Evolutionary conservation across 2,113 vertebrate species (phyloP).

Genomic region (Nothoprocta perdicaria): DNA sequence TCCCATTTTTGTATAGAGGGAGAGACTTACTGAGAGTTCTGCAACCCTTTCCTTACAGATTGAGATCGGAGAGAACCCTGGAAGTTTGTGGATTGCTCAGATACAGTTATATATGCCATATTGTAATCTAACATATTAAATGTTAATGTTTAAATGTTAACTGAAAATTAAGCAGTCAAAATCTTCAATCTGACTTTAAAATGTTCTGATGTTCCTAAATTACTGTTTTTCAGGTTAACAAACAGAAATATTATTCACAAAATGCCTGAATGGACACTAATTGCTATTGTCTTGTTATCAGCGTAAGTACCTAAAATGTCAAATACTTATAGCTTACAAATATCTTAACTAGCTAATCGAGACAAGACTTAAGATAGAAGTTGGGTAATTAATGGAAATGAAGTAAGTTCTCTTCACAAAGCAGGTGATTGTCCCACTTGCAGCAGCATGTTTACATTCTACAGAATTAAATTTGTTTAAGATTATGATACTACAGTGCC

Average conservation of each 20-base stretch:
- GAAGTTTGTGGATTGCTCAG: not conserved
- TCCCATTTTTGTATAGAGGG: not conserved
- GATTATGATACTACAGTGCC: not conserved
- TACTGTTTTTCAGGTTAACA: conserved; percentile 79
- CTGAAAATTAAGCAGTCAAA: not conserved
- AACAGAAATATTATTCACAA: conserved; percentile 85
- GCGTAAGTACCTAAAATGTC: conserved; percentile 77
- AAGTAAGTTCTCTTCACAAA: not conserved
- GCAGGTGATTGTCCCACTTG: not conserved
- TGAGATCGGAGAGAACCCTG: not conserved
- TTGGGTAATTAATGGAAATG: not conserved
- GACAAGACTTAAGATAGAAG: not conserved
- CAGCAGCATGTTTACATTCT: not conserved
- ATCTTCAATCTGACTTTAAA: not conserved
- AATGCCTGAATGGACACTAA: conserved; percentile 82
- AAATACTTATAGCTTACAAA: not conserved
- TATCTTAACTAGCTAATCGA: not conserved
- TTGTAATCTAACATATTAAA: not conserved
- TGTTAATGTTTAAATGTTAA: not conserved
- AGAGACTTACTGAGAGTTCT: not conserved
- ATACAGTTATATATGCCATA: not conserved
- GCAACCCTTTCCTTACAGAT: not conserved
- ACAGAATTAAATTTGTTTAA: not conserved
- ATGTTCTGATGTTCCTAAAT: not conserved
- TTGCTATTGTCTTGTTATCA: conserved; percentile 80